Conservation (phyloP, 2,797 vertebrate species). For the Tangara arthus region DNA sequence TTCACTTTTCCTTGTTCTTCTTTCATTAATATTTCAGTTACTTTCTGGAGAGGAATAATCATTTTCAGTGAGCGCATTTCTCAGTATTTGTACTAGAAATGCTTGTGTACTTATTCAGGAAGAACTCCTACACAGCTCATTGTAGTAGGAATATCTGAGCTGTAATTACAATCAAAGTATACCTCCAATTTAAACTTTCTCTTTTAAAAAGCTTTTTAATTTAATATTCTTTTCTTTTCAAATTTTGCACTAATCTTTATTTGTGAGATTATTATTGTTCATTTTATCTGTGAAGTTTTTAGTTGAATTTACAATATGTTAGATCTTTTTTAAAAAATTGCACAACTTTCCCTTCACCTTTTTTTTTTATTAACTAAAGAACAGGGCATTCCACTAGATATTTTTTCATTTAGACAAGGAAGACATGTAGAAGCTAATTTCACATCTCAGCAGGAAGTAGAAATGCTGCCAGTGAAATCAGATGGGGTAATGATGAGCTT, state of each 20-base stretch:
- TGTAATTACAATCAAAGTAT: neutral
- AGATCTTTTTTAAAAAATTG: neutral
- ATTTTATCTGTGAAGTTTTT: neutral
- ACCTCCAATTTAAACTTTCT: neutral
- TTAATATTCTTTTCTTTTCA: neutral
- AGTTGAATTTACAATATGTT: neutral
- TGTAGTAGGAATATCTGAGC: neutral
- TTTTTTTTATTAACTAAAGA: neutral
- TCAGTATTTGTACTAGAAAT: neutral
- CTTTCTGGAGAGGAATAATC: neutral
- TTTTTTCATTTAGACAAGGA: neutral
- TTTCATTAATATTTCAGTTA: neutral
- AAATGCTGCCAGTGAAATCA: neutral
- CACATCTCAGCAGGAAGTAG: neutral
- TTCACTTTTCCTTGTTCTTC: neutral
- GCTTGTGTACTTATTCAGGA: neutral
- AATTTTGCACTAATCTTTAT: neutral
- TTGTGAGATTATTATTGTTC: neutral
- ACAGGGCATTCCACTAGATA: rapidly evolving
- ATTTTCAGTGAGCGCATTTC: neutral
- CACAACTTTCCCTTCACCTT: neutral
- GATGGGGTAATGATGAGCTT: neutral
- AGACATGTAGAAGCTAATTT: neutral
- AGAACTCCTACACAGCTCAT: neutral
- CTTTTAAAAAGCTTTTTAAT: neutral